Evolutionary conservation across 2,888 invertebrate species (phyloP).

Genomic region (Omphaloscelis lunosa): DNA sequence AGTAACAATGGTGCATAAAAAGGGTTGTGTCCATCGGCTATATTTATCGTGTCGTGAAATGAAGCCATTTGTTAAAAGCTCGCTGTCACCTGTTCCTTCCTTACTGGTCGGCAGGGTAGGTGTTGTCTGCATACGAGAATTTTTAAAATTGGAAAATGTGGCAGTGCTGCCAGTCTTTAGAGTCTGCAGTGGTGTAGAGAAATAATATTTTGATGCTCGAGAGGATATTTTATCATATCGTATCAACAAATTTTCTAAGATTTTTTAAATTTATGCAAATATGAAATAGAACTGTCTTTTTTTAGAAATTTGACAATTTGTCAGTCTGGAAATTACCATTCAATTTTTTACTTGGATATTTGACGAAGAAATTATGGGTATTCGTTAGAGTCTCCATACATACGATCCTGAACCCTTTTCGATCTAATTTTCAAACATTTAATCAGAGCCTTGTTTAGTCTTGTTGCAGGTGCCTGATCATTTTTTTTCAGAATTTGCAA

Average conservation of each 20-base stretch:
- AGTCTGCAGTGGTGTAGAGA: neutral
- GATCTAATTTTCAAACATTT: neutral
- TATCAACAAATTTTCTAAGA: no score
- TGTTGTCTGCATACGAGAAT: neutral
- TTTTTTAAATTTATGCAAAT: neutral
- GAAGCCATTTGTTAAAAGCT: slow-evolving; percentile 61
- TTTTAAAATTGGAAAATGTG: neutral
- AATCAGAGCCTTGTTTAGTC: no score
- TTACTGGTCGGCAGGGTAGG: neutral
- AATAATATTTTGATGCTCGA: neutral
- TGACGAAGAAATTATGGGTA: neutral
- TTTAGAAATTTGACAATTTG: no score
- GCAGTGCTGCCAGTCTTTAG: neutral
- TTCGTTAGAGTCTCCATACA: no score
- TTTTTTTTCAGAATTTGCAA: neutral
- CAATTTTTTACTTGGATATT: neutral
- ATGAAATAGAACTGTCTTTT: neutral
- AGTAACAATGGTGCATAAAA: neutral
- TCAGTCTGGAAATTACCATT: no score
- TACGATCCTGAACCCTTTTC: neutral
- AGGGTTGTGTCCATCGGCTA: neutral
- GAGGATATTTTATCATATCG: neutral
- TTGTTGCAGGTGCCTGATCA: neutral
- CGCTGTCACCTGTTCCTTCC: slow-evolving; percentile 5
- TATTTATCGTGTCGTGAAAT: slow-evolving; percentile 65